Evolutionary conservation across 1,140 invertebrate genomes (phyloP).

Genomic region (Nautilus pompilius): DNA sequence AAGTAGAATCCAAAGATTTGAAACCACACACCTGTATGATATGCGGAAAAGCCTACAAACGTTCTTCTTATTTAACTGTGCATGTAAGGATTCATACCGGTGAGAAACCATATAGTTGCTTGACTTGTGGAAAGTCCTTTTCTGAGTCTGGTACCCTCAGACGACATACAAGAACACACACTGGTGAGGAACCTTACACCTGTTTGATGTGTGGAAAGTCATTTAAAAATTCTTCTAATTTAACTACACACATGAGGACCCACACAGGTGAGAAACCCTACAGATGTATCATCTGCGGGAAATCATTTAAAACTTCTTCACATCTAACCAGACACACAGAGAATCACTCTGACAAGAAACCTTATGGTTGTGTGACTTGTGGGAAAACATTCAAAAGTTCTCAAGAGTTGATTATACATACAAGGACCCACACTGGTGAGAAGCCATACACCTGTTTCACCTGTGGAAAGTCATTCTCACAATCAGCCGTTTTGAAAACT

Average conservation of each 20-base stretch:
- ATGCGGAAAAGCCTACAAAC: too few species aligned
- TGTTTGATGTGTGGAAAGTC: constrained; percentile 11
- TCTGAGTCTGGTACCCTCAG: constrained; percentile 15
- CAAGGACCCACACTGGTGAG: constrained; percentile 15
- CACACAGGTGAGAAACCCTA: constrained; percentile 18
- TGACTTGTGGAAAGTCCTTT: constrained; percentile 16
- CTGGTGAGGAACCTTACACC: constrained; percentile 26
- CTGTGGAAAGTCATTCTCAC: constrained; percentile 42
- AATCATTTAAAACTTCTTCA: constrained; percentile 84
- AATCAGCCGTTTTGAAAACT: constrained; percentile 30
- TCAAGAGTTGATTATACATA: background rate
- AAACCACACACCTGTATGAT: too few species aligned
- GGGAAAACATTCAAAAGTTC: constrained; percentile 18
- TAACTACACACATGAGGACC: constrained; percentile 10
- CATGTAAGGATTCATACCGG: constrained; percentile 1
- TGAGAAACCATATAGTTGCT: constrained; percentile 7
- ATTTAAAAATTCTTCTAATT: constrained; percentile 7
- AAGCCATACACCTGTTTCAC: constrained; percentile 28
- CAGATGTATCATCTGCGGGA: constrained; percentile 84
- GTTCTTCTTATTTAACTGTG: too few species aligned
- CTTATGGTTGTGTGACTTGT: constrained; percentile 15
- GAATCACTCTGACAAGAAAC: constrained; percentile 69
- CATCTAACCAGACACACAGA: constrained; percentile 68
- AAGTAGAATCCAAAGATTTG: too few species aligned
- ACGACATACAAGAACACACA: constrained; percentile 32